phyloP scores from a whole-genome alignment of 2,113 vertebrate genomes.

The Phoenicopterus ruber region DNA sequence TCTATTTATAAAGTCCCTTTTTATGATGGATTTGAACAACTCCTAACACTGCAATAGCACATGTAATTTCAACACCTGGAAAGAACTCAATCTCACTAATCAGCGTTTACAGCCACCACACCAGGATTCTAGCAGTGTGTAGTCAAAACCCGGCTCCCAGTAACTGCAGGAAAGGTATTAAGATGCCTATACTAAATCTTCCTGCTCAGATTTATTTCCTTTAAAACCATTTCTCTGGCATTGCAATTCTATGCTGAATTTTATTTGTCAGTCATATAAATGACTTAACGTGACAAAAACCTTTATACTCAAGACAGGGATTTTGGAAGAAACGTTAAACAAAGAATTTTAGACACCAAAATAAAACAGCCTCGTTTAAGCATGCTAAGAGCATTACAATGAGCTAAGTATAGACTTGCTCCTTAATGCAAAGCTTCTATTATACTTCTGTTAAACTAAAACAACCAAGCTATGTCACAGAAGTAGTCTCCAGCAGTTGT shows the following conservation, averaged over 20 bases:
- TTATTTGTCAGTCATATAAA: slow-evolving; percentile 57
- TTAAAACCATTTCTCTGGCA: slow-evolving; percentile 29
- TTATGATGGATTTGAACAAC: slow-evolving; percentile 9
- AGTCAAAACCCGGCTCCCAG: background rate
- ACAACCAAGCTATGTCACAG: slow-evolving; percentile 12
- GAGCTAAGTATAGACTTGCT: slow-evolving; percentile 14
- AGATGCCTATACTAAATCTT: slow-evolving; percentile 23
- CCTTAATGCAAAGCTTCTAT: slow-evolving; percentile 1
- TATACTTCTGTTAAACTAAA: slow-evolving; percentile 13
- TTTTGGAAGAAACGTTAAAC: background rate
- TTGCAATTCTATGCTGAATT: slow-evolving; percentile 30
- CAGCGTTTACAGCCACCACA: slow-evolving; percentile 6
- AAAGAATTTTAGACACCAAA: background rate
- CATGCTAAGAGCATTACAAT: slow-evolving; percentile 38
- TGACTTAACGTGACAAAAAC: slow-evolving; percentile 25
- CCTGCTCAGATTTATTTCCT: slow-evolving; percentile 43
- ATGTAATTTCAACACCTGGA: slow-evolving; percentile 28
- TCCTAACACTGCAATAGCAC: background rate
- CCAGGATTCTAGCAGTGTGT: background rate
- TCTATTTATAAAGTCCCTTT: slow-evolving; percentile 7
- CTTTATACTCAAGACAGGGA: background rate
- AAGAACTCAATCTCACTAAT: slow-evolving; percentile 43
- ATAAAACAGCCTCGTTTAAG: slow-evolving; percentile 3
- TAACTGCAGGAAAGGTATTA: slow-evolving; percentile 11
- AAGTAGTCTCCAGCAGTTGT: slow-evolving; percentile 26